Conservation (phyloP, 2,888 invertebrate genomes). For the Chorisops tibialis region DNA sequence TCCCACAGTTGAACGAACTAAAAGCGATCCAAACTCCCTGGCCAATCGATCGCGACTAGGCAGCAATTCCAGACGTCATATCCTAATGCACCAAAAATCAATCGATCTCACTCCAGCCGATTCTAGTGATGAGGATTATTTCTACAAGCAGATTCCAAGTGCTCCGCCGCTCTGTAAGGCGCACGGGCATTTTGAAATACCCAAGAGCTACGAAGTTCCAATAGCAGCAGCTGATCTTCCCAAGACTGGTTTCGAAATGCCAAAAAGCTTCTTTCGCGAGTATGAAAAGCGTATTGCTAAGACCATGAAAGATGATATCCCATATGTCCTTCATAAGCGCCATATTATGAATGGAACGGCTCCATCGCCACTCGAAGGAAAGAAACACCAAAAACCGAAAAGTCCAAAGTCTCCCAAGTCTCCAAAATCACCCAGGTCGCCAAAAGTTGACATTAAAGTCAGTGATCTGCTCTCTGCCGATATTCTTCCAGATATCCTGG, state of each 20-base stretch:
- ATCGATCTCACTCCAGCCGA: constrained; percentile 81
- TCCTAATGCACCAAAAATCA: constrained; percentile 81
- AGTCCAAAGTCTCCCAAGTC: constrained; percentile 65
- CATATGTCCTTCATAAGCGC: constrained; percentile 79
- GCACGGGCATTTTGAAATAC: constrained; percentile 67
- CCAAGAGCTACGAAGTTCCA: constrained; percentile 53
- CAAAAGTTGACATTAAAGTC: constrained; percentile 51
- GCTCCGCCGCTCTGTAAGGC: constrained; percentile 70
- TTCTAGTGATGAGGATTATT: constrained; percentile 79
- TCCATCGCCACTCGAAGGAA: constrained; percentile 55
- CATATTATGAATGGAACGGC: constrained; percentile 84
- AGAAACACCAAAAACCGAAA: constrained; percentile 57
- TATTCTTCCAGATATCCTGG: constrained; percentile 58
- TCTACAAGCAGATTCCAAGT: constrained; percentile 71
- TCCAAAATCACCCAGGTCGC: constrained; percentile 61
- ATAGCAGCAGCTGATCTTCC: constrained; percentile 55
- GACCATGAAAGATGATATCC: constrained; percentile 66
- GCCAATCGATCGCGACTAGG: constrained; percentile 70
- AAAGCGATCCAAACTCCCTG: constrained; percentile 79
- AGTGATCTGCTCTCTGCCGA: constrained; percentile 37
- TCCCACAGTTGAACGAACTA: constrained; percentile 76
- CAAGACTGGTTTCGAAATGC: constrained; percentile 67
- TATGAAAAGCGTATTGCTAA: constrained; percentile 58
- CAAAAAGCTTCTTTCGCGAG: constrained; percentile 70
- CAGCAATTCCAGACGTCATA: constrained; percentile 70